These are phyloP conservation scores for Porites evermanni DNA, from an alignment of 92 coral and sea anemone genomes.

Conservation along the genomic window DNA sequence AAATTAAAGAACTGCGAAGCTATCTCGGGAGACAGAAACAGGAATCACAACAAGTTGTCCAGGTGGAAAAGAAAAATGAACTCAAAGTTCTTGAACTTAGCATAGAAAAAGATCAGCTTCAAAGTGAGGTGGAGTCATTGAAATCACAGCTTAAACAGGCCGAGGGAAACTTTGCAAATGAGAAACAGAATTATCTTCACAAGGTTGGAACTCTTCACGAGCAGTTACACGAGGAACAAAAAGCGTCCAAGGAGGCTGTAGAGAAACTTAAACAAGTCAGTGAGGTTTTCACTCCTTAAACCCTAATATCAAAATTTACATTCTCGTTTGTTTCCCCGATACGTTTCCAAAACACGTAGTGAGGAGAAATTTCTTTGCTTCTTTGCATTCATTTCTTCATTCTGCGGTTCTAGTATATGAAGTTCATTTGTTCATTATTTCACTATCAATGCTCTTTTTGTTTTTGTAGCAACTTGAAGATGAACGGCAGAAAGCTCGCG, in stretches of 20 bases:
- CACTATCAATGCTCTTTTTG: background rate
- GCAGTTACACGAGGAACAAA: constrained; percentile 82
- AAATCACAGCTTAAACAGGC: constrained; percentile 72
- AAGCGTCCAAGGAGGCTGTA: constrained; percentile 62
- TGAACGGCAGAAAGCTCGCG: constrained; percentile 94
- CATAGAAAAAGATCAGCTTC: constrained; percentile 75
- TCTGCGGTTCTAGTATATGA: background rate
- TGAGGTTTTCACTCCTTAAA: background rate
- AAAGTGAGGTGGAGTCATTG: constrained; percentile 71
- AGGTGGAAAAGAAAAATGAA: constrained; percentile 83
- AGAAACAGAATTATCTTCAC: constrained; percentile 68
- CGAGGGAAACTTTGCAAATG: constrained; percentile 55
- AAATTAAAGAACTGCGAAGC: constrained; percentile 75
- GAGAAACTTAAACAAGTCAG: constrained; percentile 83
- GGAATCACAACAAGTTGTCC: constrained; percentile 74
- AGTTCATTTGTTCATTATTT: background rate
- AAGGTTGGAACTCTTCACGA: constrained; percentile 71
- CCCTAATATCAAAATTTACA: background rate
- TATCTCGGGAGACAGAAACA: constrained; percentile 73
- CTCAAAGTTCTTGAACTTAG: constrained; percentile 78
- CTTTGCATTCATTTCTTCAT: background rate
- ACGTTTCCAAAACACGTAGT: too few relatives aligned
- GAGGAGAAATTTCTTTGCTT: too few relatives aligned
- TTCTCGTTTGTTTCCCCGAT: background rate
- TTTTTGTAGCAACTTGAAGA: constrained; percentile 82